phyloP scores from a whole-genome alignment of 2,797 vertebrate genomes.

The Gila robusta region DNA sequence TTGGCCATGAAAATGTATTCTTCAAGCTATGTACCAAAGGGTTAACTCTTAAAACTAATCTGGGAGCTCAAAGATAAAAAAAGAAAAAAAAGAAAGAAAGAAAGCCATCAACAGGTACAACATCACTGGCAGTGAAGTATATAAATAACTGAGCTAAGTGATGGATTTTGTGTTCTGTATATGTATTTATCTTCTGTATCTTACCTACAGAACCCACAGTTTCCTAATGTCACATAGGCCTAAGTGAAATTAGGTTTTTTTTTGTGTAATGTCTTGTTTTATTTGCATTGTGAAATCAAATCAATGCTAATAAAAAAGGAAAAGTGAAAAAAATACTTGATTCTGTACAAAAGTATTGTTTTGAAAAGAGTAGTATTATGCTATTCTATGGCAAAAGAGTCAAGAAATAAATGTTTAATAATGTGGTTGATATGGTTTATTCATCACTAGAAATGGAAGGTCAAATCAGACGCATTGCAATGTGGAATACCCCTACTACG shows the following conservation, averaged over 20 bases:
- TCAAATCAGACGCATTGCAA: background rate
- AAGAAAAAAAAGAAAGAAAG: background rate
- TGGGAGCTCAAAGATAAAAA: conserved; percentile 42
- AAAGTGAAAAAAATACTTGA: background rate
- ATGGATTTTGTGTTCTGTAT: background rate
- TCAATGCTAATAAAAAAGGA: background rate
- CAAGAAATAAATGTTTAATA: background rate
- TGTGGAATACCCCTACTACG: background rate
- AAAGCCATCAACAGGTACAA: background rate
- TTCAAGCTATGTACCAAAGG: background rate
- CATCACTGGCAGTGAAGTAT: conserved; percentile 24
- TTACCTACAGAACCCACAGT: background rate
- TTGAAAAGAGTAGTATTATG: background rate
- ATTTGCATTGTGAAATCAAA: background rate
- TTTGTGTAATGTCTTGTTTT: background rate
- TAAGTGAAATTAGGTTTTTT: background rate
- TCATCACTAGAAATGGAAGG: background rate
- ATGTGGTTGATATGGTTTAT: background rate
- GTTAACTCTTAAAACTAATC: conserved; percentile 19
- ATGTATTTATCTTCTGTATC: conserved; percentile 1
- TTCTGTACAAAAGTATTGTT: background rate
- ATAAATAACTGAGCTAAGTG: conserved; percentile 16
- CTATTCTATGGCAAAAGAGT: background rate
- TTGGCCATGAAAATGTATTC: background rate
- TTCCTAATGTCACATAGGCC: background rate